Evolutionary conservation across 2,888 invertebrate genomes (phyloP).

Genomic region (Calameuta filiformis): DNA sequence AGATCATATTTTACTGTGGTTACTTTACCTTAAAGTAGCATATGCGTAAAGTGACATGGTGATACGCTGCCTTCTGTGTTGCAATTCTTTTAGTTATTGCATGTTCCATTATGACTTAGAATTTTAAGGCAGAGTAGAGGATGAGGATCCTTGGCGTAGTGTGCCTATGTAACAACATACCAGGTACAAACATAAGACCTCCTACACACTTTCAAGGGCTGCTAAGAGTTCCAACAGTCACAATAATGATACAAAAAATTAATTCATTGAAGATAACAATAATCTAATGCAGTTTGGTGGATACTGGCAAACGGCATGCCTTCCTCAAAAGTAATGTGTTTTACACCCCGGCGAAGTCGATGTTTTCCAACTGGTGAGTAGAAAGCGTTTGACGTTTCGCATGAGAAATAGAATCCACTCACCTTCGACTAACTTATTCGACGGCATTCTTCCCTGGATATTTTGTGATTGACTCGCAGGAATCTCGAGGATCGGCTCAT

Average conservation of each 20-base stretch:
- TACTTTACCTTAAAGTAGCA: slow-evolving; percentile 47
- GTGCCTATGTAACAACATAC: not conserved
- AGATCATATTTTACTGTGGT: not conserved
- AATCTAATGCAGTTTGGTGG: not conserved
- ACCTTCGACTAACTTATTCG: slow-evolving; percentile 43
- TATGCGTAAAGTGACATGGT: slow-evolving; percentile 38
- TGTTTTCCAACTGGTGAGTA: slow-evolving; percentile 41
- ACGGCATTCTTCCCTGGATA: slow-evolving; percentile 33
- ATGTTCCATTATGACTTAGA: slow-evolving; percentile 47
- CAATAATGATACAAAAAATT: not conserved
- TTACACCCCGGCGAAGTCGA: slow-evolving; percentile 38
- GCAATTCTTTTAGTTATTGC: slow-evolving; percentile 38
- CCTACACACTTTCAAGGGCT: not conserved
- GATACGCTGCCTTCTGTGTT: slow-evolving; percentile 35
- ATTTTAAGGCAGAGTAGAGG: not conserved
- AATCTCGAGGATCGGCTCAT: slow-evolving; percentile 28
- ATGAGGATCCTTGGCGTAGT: not conserved
- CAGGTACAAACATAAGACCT: not conserved
- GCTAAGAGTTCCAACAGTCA: not conserved
- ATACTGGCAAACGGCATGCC: slow-evolving; percentile 8
- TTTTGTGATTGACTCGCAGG: slow-evolving; percentile 20
- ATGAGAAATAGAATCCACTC: slow-evolving; percentile 30
- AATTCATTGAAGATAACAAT: not conserved
- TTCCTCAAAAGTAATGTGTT: slow-evolving; percentile 19
- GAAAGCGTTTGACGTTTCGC: slow-evolving; percentile 40